phyloP scores from a whole-genome alignment of 2,888 invertebrate genomes.

The Agapostemon virescens region DNA sequence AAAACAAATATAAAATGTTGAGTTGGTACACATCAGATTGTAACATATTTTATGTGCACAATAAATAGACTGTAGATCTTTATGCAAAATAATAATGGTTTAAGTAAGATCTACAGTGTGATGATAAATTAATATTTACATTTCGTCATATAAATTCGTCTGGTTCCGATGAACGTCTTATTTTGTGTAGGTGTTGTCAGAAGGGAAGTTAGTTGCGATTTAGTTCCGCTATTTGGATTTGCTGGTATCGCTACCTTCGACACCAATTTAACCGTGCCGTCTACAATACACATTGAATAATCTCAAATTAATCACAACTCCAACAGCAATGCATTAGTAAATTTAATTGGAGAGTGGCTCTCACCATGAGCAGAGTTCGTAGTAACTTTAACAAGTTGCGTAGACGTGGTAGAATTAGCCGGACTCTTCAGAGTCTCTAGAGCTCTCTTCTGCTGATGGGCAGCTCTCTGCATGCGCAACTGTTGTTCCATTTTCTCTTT shows the following conservation, averaged over 20 bases:
- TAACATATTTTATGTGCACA: not conserved
- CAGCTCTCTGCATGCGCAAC: constrained; percentile 91
- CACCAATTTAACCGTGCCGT: constrained; percentile 85
- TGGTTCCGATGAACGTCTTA: constrained; percentile 85
- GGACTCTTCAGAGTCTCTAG: constrained; percentile 82
- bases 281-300: constrained; percentile 71
- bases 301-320: not conserved
- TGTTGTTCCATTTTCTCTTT: constrained; percentile 96
- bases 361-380: constrained; percentile 83
- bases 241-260: constrained; percentile 85
- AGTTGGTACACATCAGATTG: not conserved
- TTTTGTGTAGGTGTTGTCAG: constrained; percentile 84
- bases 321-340: not conserved
- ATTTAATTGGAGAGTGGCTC: not conserved
- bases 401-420: constrained; percentile 76
- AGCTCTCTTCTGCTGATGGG: constrained; percentile 93
- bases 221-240: constrained; percentile 82
- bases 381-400: constrained; percentile 82
- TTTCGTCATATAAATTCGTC: constrained; percentile 89
- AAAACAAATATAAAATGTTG: constrained; percentile 24
- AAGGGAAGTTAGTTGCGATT: constrained; percentile 86
- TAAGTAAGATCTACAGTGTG: no score
- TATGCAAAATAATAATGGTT: no score
- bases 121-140: constrained; percentile 77
- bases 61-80: no score